Conservation (phyloP, 2,888 invertebrate genomes). For the Phania funesta region DNA sequence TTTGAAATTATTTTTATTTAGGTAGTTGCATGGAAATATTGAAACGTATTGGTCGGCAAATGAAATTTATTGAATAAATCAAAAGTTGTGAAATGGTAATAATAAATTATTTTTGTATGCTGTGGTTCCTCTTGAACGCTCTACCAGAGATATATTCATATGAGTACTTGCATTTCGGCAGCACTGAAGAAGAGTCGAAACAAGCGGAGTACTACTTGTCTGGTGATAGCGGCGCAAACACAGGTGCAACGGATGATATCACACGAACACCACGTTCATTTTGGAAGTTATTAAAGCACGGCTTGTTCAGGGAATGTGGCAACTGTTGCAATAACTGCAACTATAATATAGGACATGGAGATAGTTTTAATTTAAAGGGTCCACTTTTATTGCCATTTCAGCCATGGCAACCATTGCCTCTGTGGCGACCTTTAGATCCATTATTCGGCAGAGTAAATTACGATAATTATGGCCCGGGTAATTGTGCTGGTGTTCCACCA, state of each 20-base stretch:
- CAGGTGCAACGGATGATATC: slow-evolving; percentile 54
- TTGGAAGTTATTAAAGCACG: slow-evolving; percentile 58
- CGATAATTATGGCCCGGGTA: slow-evolving; percentile 9
- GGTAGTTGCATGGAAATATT: slow-evolving; percentile 19
- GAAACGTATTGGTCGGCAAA: slow-evolving; percentile 7
- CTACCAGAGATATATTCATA: background rate
- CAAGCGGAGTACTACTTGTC: slow-evolving; percentile 57
- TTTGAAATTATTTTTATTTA: background rate
- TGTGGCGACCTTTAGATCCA: slow-evolving; percentile 36
- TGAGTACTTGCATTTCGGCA: slow-evolving; percentile 60
- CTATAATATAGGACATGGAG: slow-evolving; percentile 29
- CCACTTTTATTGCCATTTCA: slow-evolving; percentile 2
- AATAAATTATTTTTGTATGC: background rate
- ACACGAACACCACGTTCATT: slow-evolving; percentile 62
- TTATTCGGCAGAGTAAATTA: slow-evolving; percentile 27
- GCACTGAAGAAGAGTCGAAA: slow-evolving; percentile 24
- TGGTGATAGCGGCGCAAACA: slow-evolving; percentile 44
- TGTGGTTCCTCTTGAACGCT: background rate
- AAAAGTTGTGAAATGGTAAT: background rate
- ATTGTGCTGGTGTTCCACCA: background rate
- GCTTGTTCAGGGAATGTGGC: slow-evolving; percentile 25
- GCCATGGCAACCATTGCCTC: slow-evolving; percentile 16
- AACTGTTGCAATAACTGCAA: slow-evolving; percentile 34
- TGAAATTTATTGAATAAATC: background rate
- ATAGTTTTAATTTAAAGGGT: background rate